Conservation (phyloP, 2,888 invertebrate species). For the Meghimatium bilineatum region DNA sequence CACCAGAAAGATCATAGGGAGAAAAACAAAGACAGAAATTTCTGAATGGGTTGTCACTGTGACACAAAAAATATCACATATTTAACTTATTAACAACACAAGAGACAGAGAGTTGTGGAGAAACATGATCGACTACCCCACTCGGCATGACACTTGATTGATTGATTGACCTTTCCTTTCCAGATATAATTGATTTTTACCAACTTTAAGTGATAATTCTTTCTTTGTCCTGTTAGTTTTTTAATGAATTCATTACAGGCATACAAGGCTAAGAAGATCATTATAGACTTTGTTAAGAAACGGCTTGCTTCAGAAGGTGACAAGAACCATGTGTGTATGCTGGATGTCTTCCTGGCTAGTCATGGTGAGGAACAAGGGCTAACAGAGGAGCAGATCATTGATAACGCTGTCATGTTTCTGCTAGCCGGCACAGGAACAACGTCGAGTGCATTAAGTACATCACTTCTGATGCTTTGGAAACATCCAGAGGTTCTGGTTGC, state of each 20-base stretch:
- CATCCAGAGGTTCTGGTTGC: conserved; percentile 55
- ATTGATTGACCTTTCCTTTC: too few species aligned
- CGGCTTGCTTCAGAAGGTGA: conserved; percentile 17
- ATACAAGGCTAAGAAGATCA: conserved; percentile 32
- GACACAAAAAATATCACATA: too few species aligned
- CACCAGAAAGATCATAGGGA: too few species aligned
- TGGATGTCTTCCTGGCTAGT: conserved; percentile 28
- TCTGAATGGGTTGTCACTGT: too few species aligned
- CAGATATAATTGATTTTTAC: too few species aligned
- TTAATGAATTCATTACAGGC: conserved; percentile 9
- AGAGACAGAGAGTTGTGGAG: too few species aligned
- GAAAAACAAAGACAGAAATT: too few species aligned
- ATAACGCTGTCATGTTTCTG: conserved; percentile 35
- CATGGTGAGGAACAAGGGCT: conserved; percentile 16
- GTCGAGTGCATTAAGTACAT: conserved; percentile 32
- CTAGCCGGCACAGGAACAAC: conserved; percentile 40
- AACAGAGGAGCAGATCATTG: conserved; percentile 42
- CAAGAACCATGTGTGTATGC: conserved; percentile 27
- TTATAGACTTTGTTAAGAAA: conserved; percentile 28
- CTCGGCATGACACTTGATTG: too few species aligned
- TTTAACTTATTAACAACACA: too few species aligned
- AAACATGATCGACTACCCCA: too few species aligned
- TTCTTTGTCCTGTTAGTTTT: background rate
- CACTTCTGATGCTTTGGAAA: conserved; percentile 54
- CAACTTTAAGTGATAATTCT: background rate